phyloP scores from a whole-genome alignment of 2,113 vertebrate species.

The Sterrhoptilus dennistouni region DNA sequence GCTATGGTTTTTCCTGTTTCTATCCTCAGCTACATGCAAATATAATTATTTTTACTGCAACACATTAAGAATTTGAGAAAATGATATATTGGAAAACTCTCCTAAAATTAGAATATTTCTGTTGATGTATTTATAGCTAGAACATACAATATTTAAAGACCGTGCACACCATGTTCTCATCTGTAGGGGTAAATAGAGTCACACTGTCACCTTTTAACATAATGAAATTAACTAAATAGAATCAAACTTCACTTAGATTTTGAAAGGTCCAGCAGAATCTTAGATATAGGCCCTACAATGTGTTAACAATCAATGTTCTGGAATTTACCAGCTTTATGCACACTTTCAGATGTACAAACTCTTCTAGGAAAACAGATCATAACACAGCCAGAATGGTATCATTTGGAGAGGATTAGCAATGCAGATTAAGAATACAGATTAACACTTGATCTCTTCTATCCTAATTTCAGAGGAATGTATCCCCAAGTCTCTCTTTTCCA shows the following conservation, averaged over 20 bases:
- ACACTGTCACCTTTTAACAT: background rate
- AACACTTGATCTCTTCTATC: background rate
- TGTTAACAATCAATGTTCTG: background rate
- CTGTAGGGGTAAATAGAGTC: background rate
- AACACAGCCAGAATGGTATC: background rate
- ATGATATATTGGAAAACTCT: background rate
- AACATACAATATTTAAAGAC: background rate
- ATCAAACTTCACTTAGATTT: background rate
- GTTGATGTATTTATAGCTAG: background rate
- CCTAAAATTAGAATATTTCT: background rate
- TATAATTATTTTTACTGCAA: background rate
- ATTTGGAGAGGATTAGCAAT: background rate
- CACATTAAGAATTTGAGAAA: slow-evolving; percentile 6
- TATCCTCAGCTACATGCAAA: background rate
- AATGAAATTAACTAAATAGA: background rate
- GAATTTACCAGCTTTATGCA: background rate
- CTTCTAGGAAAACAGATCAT: background rate
- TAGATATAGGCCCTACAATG: background rate
- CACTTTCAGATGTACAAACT: background rate
- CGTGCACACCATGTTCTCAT: background rate
- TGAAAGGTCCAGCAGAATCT: background rate
- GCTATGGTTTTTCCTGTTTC: background rate
- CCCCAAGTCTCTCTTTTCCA: background rate
- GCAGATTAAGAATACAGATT: background rate
- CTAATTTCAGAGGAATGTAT: background rate